Evolutionary conservation across 92 coral and sea anemone species (phyloP).

Genomic region (Porites lobata): DNA sequence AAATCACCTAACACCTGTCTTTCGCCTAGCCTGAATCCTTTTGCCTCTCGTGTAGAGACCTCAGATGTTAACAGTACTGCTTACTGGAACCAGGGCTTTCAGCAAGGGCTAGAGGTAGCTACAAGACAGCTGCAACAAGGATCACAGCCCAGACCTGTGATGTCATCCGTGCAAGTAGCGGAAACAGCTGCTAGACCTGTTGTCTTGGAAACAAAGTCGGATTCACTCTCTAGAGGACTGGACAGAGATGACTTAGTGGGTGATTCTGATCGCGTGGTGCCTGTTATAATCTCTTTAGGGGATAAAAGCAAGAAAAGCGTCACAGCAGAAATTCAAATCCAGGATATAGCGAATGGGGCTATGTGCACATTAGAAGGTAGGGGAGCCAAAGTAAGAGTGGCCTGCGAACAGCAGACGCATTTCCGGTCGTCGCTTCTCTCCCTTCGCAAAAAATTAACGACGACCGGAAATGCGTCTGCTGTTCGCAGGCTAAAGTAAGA

Average conservation of each 20-base stretch:
- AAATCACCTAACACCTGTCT: slow-evolving; percentile 43
- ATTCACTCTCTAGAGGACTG: slow-evolving; percentile 50
- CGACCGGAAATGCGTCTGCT: too few relatives aligned
- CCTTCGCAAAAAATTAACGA: too few relatives aligned
- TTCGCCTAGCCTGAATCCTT: slow-evolving; percentile 28
- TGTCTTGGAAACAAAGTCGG: slow-evolving; percentile 46
- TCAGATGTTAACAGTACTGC: not conserved
- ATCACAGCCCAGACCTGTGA: not conserved
- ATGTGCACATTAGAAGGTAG: slow-evolving; percentile 64
- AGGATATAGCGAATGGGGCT: slow-evolving; percentile 74
- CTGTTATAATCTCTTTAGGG: slow-evolving; percentile 74
- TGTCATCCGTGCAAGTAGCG: not conserved
- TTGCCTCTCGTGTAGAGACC: not conserved
- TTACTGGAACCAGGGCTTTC: slow-evolving; percentile 31
- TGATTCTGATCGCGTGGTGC: slow-evolving; percentile 62
- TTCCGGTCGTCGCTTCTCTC: too few relatives aligned
- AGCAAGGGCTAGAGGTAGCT: slow-evolving; percentile 8
- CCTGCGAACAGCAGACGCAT: too few relatives aligned
- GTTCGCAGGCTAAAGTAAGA: too few relatives aligned
- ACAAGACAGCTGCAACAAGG: not conserved
- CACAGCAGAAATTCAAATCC: slow-evolving; percentile 69
- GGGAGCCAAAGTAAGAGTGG: not conserved
- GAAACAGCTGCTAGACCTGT: slow-evolving; percentile 14
- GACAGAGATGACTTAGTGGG: slow-evolving; percentile 47
- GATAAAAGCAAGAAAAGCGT: slow-evolving; percentile 55